Base-by-base conservation (phyloP, 2,797 vertebrate genomes). In the Fundulus diaphanus region DNA sequence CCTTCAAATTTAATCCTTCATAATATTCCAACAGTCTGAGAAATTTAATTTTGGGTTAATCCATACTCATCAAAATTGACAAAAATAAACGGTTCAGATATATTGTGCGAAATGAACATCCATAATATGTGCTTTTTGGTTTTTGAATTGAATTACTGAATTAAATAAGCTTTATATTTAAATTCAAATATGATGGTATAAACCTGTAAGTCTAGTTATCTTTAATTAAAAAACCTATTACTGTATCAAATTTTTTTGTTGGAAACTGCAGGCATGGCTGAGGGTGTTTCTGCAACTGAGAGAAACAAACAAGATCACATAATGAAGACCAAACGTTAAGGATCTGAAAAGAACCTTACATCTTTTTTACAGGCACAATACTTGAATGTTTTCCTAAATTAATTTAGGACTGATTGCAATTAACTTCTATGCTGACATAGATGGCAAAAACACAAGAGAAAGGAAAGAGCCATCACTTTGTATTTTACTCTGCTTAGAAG, bases 401-500 rank as follows among this genome's bases (percentile, higher is more conserved):
- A 59, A 33, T 29, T 59, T 59, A 33, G 29, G 16, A 59, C 16
- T 59, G 29, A 33, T 20, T 13, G 40, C 13, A 46, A 18, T 68
- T 31, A 68, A 35, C 33, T 35, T 61, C 33, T 4, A 35, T 22
- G 31, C 18, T 61, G 59, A 7, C 67, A 51, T 33, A 24, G 78
- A 37, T 66, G 74, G 87, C 81, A 63, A 80, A 76, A 61, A 22
- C 49, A 20, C 63, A 74, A 12, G 31, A 80, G 69, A 68, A 46
- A 63, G 9, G 33, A 63, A 33, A 61, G 7, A 35, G 57, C 29
- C 56, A 77, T 81, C 65, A 68, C 72, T 76, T 74, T 74, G 71
- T 70, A 79, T 86, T 15, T 79, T 40, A 80, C 74, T 33, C 70
- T 22, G 44, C 73, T 80, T 76, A 68, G 54, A 54, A 42, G 40